Base-by-base conservation (phyloP, 1,140 invertebrate species). In the Latrodectus geometricus region DNA sequence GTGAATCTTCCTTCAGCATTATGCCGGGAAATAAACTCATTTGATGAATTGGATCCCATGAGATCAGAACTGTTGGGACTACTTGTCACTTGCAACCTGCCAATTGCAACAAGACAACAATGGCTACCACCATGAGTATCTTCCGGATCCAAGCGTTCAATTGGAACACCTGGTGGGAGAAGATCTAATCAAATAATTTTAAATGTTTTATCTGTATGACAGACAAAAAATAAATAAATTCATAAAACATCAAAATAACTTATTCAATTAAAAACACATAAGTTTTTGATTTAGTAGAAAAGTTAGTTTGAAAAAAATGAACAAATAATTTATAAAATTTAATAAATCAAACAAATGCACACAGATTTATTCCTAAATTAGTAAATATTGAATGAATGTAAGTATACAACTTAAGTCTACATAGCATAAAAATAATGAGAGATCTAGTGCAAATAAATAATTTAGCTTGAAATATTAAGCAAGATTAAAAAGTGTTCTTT, bases 61-160 rank as follows among this genome's bases (percentile, higher is more conserved):
- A 98, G 93, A 91, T 99, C 97, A 88, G 94, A 95, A 72, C 95
- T 96, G 91, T 97, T 98, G 11, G 98, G 97, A 52, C 97, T 97
- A 81, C 97, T 98, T 66, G 97, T 99, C 54, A 99, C 97, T 93
- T 98, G 95, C 66, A 99, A 93, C 78, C 98, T 93, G 70, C 98
- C 99, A 90, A 99, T 99, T 80, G 97, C 98, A 21, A 99, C 98
- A 68, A 99, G 93, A 91, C 98, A 99, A 91, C 97, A 98, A 91
- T 98, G 96, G 48, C 95, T 95, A 50, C 94, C 89, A 68, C 88
- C 79, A 84, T 92, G 93, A 49, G 90, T 89, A 83, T 97, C 95
- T 70, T 97, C 96, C 78, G 95, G 94, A 8, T 94, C 93, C 15
- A 95, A 94, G 74, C 92, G 89, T 82, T 98, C 97, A 92, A 96